phyloP scores from a whole-genome alignment of 2,797 vertebrate genomes.

The Sebastes miniatus region DNA sequence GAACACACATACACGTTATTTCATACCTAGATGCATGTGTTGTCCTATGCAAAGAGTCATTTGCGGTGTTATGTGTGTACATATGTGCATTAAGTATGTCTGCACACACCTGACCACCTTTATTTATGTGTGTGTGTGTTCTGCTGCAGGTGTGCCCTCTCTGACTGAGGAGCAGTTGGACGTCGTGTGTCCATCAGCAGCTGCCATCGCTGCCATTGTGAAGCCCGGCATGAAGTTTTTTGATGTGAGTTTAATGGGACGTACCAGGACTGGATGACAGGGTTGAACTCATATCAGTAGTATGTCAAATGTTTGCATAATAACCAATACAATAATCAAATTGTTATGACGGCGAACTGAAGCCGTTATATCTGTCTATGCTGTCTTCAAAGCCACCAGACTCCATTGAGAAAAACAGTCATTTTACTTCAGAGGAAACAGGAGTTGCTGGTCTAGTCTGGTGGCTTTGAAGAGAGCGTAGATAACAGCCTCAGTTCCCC shows the following conservation, averaged over 20 bases:
- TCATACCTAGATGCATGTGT: neutral
- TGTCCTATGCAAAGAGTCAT: neutral
- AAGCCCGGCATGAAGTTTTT: conserved; percentile 98
- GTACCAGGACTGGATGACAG: neutral
- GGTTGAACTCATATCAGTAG: neutral
- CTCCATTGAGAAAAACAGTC: too few species aligned
- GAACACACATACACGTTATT: conserved; percentile 37
- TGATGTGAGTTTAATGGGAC: conserved; percentile 81
- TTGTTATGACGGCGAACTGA: neutral
- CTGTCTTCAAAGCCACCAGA: too few species aligned
- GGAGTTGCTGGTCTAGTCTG: neutral
- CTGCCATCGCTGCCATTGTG: conserved; percentile 93
- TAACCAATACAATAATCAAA: neutral
- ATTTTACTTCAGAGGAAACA: too few species aligned
- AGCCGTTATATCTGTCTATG: too few species aligned
- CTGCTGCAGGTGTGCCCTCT: conserved; percentile 81
- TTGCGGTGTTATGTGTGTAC: neutral
- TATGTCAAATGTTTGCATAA: neutral
- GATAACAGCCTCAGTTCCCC: neutral
- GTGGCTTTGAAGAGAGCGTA: neutral
- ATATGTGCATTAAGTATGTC: neutral
- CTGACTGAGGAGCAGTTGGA: conserved; percentile 92
- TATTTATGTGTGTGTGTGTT: conserved; percentile 9
- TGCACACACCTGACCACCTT: neutral
- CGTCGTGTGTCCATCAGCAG: conserved; percentile 94